These are phyloP conservation scores for Panthera tigris DNA, from an alignment of 2,113 vertebrate genomes.

Conservation along the genomic window DNA sequence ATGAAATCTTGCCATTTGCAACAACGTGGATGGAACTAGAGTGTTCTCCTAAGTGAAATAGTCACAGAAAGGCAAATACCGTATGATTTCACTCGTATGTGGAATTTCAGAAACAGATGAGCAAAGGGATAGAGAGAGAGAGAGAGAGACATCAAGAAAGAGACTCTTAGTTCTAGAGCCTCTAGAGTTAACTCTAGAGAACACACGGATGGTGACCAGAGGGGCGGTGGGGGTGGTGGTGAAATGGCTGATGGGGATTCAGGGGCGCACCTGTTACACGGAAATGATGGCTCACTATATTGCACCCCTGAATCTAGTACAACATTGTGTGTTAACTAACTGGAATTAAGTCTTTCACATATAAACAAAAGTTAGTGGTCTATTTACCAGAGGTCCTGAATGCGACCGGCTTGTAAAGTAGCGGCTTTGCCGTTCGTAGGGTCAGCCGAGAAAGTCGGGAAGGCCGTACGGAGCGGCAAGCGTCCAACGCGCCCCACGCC, in stretches of 20 bases:
- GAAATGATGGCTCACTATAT: background rate
- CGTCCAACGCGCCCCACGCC: fast-evolving
- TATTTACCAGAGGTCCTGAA: background rate
- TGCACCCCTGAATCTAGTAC: background rate
- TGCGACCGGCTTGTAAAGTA: background rate
- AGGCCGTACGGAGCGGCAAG: background rate
- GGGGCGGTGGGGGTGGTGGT: background rate
- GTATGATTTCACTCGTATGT: background rate
- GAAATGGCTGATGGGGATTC: background rate
- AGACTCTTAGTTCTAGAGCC: background rate
- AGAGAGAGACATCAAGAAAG: background rate
- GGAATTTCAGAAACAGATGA: background rate
- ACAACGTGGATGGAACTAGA: background rate
- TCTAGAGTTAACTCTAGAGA: background rate
- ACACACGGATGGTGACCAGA: background rate
- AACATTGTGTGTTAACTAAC: background rate
- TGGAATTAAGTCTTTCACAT: background rate
- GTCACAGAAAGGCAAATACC: background rate
- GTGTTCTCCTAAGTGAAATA: too few species aligned
- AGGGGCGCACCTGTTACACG: too few species aligned
- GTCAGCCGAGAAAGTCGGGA: background rate
- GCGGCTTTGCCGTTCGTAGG: background rate
- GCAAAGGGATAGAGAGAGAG: background rate
- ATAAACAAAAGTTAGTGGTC: background rate
- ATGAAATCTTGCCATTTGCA: background rate